phyloP scores from a whole-genome alignment of 2,888 invertebrate genomes.

The Zaprionus obscuricornis region DNA sequence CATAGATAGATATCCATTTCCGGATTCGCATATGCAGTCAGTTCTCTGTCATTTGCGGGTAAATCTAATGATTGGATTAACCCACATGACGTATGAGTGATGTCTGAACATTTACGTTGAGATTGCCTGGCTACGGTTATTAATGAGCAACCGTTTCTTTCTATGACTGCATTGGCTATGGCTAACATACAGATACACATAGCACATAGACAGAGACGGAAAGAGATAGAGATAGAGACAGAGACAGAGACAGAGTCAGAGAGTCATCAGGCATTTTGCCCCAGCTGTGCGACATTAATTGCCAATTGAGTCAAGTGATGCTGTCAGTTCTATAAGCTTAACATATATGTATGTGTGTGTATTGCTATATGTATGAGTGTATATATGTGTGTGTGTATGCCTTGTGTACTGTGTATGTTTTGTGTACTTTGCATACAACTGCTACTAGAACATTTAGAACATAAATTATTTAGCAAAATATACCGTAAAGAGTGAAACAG shows the following conservation, averaged over 20 bases:
- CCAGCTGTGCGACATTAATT: slow-evolving; percentile 63
- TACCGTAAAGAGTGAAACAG: too few relatives aligned
- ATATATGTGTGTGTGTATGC: too few relatives aligned
- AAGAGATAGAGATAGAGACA: too few relatives aligned
- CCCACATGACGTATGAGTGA: slow-evolving; percentile 75
- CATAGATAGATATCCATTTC: slow-evolving; percentile 6
- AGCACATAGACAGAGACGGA: too few relatives aligned
- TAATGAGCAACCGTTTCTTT: slow-evolving; percentile 61
- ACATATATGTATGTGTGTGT: too few relatives aligned
- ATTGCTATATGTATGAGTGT: too few relatives aligned
- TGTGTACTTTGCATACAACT: too few relatives aligned
- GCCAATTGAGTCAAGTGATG: slow-evolving; percentile 51
- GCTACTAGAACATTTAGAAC: slow-evolving; percentile 16
- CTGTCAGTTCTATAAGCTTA: slow-evolving; percentile 26
- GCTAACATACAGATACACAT: too few relatives aligned
- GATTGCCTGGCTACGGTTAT: slow-evolving; percentile 49
- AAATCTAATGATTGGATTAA: slow-evolving; percentile 64
- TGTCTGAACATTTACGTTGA: slow-evolving; percentile 58
- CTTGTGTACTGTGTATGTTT: too few relatives aligned
- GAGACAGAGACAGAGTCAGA: too few relatives aligned
- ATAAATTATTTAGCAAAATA: slow-evolving; percentile 23
- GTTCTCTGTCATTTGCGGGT: slow-evolving; percentile 1
- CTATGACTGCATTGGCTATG: background rate
- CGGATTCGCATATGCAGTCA: too few relatives aligned
- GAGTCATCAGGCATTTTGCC: too few relatives aligned